A percentile compares a stretch with the other conserved stretches of the same genome.
phyloP scores from a whole-genome alignment of 2,797 vertebrate species.

The Lemur catta region DNA sequence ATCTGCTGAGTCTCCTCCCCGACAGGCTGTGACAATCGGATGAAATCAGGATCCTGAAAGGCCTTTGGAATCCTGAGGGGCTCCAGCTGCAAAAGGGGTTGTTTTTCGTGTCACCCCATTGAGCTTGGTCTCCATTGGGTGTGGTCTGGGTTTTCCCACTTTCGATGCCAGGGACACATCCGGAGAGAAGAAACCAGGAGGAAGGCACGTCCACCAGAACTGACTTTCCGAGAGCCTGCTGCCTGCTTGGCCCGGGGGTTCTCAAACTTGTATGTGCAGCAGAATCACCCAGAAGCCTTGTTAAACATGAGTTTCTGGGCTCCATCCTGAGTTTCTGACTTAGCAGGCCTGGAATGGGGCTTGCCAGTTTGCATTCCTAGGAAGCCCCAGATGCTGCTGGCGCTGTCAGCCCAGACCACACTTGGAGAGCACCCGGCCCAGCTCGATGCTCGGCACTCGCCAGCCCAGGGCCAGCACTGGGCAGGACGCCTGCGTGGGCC shows the following conservation, averaged over 20 bases:
- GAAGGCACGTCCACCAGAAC: not conserved
- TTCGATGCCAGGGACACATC: not conserved
- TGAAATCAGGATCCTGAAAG: not conserved
- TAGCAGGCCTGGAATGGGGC: not conserved
- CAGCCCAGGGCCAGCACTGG: accelerated
- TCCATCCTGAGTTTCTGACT: not conserved
- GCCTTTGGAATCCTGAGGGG: not conserved
- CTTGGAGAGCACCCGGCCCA: not conserved
- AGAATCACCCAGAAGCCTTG: not conserved
- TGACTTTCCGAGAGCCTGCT: not conserved
- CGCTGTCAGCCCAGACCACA: not conserved
- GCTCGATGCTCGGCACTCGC: not conserved
- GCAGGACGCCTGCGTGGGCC: accelerated
- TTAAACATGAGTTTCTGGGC: not conserved
- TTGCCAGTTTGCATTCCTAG: not conserved
- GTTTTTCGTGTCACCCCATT: not conserved
- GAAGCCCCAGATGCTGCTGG: not conserved
- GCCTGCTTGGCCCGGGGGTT: not conserved
- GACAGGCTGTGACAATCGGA: not conserved
- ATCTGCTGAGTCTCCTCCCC: not conserved
- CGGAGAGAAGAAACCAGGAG: not conserved
- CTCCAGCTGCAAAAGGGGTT: too few relatives aligned
- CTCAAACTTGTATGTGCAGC: not conserved
- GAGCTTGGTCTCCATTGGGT: not conserved
- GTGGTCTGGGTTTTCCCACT: not conserved